Base-by-base conservation (phyloP, 2,797 vertebrate species). In the Coendou prehensilis region DNA sequence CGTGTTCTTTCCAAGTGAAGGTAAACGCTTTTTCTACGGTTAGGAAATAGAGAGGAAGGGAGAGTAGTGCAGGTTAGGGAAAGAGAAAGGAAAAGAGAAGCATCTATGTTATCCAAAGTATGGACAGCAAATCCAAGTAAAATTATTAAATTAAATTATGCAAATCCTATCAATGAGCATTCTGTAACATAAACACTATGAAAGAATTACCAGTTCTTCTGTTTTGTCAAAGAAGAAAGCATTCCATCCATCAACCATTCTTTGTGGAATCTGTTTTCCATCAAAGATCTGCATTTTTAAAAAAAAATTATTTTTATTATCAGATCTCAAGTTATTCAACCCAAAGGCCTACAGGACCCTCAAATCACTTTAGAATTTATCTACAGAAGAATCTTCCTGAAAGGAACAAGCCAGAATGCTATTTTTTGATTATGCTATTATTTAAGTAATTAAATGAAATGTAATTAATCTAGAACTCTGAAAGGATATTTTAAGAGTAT, bases 201-300 rank as follows among this genome's bases (percentile, higher is more conserved):
- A 89, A 6, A 98, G 67, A 91, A 99, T 99, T 99, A 99, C 99
- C 99, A 99, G 96, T 97, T 99, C 99, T 69, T 99, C 99, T 30
- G 99, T 99, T 98, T 99, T 99, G 95, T 99, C 99, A 93, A 99
- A 99, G 97, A 99, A 99, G 99, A 99, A 99, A 0, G 99, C 99
- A 88, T 99, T 99, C 99, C 99, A 99, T 95, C 99, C 99, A 96
- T 99, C 99, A 54, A 99, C 99, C 99, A 99, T 99, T 97, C 99
- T 99, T 98, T 99, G 99, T 80, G 99, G 99, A 95, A 99, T 99
- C n/a, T 98, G 97, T 91, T 98, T 98, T 86, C 99, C 99, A 94
- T 99, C 99, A 97, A 99, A 99, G 97, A 99, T 99, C 99, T 99
- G 98, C 23, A 92, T 1, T 75, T 52, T 37, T 41, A 71, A 18